Percentiles rank a stretch among this genome's conserved stretches.
phyloP scores from a whole-genome alignment of 2,797 vertebrate species.

The Chelonia mydas region DNA sequence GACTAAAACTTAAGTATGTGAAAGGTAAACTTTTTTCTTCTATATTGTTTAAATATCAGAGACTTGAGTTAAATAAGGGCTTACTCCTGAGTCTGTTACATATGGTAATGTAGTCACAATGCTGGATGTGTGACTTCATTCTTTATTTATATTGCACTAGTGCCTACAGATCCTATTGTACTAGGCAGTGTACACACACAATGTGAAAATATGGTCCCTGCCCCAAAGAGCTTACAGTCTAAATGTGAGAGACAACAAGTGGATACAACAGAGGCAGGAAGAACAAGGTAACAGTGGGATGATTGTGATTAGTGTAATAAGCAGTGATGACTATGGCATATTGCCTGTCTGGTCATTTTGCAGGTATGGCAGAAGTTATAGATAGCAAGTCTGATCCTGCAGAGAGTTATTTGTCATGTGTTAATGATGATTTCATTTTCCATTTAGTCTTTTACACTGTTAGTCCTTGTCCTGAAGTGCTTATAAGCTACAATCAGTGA shows the following conservation, averaged over 20 bases:
- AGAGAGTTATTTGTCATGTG: constrained; percentile 12
- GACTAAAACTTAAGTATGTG: neutral
- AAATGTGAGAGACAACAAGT: neutral
- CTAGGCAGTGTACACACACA: neutral
- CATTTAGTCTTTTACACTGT: constrained; percentile 23
- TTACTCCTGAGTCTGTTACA: neutral
- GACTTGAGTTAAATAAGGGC: neutral
- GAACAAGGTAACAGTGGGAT: neutral
- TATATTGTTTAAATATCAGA: neutral
- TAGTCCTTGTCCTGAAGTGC: neutral
- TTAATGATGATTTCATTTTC: neutral
- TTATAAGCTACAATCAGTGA: constrained; percentile 33
- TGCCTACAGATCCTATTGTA: neutral
- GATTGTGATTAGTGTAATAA: neutral
- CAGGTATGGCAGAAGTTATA: constrained; percentile 3
- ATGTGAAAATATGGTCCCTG: neutral
- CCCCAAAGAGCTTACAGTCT: neutral
- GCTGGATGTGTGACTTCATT: neutral
- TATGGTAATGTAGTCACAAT: neutral
- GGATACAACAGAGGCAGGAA: neutral
- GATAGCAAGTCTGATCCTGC: constrained; percentile 28
- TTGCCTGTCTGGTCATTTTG: constrained; percentile 29
- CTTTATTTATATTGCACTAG: neutral
- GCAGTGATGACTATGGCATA: neutral
- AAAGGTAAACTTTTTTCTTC: neutral